Evolutionary conservation across 53 echinoderm and acorn worm species (phyloP), one percentile per base, ranked within the genome.

Genomic region (Hippasteria phrygiana): DNA sequence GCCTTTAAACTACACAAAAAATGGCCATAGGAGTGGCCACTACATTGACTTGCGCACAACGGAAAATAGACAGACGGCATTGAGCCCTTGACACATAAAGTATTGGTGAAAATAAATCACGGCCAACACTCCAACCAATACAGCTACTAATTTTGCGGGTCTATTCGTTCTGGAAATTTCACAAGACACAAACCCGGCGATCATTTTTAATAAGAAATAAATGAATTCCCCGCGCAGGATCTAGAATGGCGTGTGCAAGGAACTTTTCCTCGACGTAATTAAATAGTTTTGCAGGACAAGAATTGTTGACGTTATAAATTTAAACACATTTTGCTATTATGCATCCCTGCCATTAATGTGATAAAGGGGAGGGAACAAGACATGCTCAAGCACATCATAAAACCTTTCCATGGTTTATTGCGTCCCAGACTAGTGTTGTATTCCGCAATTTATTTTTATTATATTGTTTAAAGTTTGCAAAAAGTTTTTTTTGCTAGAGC

Each of bases 141-240:
- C n/a, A 54, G 53, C 85, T 47, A n/a, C 34, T 71, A 48, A 85
- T 85, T 85, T 85, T 85, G 33, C 71, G 16, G 85, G 85, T 69
- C 85, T n/a, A 85, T 85, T 85, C 47, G 70, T 70, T 34, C 43
- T 28, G 17, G 0, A 24, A 31, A 29, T 48, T 29, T 48, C 7
- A 48, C n/a, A 24, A 75, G 50, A 50, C 1, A 75, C 22, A 42
- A n/a, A 17, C 37, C 13, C 11, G 34, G 34, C 4, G 69, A 36
- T 36, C 69, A 36, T 73, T 43, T 32, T 73, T 7, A 26, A 73
- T 2, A 22, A 11, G 22, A 73, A 73, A 40, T 73, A 8, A 73
- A 7, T 20, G 41, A 73, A 41, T 73, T 73, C 5, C 43, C 26
- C n/a, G n/a, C 20, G 32, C 26, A 42, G 41, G 41, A 62, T 11